Base-by-base conservation (phyloP, 2,113 vertebrate species). In the Triplophysa rosa region DNA sequence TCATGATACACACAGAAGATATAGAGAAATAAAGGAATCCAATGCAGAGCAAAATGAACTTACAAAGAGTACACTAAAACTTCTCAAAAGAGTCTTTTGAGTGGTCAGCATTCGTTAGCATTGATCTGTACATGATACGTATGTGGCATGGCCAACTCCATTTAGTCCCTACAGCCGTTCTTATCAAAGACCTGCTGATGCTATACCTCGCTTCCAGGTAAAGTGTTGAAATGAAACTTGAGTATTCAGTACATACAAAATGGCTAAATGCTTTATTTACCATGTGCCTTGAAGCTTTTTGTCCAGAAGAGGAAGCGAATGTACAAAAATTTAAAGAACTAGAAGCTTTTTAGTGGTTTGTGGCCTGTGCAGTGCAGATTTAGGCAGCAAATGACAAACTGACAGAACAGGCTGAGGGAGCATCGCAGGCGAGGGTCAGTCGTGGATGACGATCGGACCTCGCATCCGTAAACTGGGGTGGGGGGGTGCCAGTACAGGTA, bases 391-490 rank as follows among this genome's bases (percentile, higher is more conserved):
- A 49, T 40, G 64, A 67, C 47, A 79, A 56, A 59, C 17, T 61
- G 61, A 75, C 29, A 40, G 40, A 65, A 73, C 52, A 69, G 76
- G 70, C 26, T 75, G 54, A 47, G 66, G n/a, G 42, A 52, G 49
- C 37, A 40, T 8, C 76, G 69, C 21, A 56, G 74, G 11, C 33
- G 19, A 14, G 7, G 1, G 62, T 94, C 90, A 94, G 90, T 94
- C 93, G 10, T 94, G 93, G 88, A 94, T 94, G 82, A 94, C 92
- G 67, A 93, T 93, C 87, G 93, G 93, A 49, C 93, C 93, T 73
- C 92, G 90, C 91, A 93, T 93, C 89, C 93, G 91, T 88, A 94
- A 84, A 88, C 92, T 92, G 87, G 92, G 92, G 87, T 93, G 92
- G 0, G 91, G 91, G 11, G 93, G 91, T 10, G 90, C 87, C 1